Percentiles rank a stretch among this genome's conserved stretches.
Conservation (phyloP, 2,797 vertebrate genomes). For the Halcyon smyrnensis region DNA sequence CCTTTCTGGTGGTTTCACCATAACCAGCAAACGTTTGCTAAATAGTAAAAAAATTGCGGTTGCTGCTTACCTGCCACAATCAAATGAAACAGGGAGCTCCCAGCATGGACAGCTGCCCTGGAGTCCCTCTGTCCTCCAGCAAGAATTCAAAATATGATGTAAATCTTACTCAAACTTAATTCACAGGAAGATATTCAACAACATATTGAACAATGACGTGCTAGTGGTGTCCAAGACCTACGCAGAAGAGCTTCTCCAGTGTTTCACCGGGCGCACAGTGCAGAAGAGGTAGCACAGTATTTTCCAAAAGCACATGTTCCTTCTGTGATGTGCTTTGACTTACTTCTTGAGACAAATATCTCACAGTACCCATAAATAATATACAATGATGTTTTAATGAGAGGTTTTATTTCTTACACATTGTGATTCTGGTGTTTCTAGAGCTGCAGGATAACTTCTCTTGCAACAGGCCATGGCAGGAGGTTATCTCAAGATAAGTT, state of each 20-base stretch:
- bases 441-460: neutral
- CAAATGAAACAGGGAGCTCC: fast-evolving
- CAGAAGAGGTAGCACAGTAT: neutral
- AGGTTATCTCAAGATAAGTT: neutral
- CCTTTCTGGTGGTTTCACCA: neutral
- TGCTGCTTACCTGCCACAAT: neutral
- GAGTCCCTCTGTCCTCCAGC: neutral
- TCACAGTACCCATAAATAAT: neutral
- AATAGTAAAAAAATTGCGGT: neutral
- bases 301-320: neutral
- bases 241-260: fast-evolving
- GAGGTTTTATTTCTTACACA: neutral
- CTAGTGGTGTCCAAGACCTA: neutral
- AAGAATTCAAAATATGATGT: neutral
- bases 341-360: neutral
- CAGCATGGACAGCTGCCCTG: neutral
- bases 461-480: neutral
- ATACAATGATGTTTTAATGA: neutral
- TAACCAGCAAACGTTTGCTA: neutral
- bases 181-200: fast-evolving
- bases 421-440: neutral
- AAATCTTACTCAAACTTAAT: neutral
- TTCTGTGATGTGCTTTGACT: neutral
- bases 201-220: fast-evolving
- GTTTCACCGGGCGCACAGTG: neutral